A percentile compares a stretch with the other conserved stretches of the same genome.
phyloP scores from a whole-genome alignment of 2,797 vertebrate genomes.

The Sebastes kiyomatsui region DNA sequence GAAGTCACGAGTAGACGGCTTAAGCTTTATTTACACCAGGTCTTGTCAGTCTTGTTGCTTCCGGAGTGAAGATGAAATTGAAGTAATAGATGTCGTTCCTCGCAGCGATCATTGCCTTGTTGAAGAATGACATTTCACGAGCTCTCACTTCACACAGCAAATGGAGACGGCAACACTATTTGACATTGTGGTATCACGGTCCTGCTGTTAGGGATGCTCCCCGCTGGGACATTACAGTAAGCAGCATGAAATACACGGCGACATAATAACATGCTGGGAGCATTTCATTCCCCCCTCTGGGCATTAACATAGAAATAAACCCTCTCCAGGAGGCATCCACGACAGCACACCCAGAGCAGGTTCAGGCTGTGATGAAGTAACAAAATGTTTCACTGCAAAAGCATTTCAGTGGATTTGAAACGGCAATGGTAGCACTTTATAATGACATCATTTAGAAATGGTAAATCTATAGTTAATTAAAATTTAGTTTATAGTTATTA shows the following conservation, averaged over 20 bases:
- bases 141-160: conserved; percentile 21
- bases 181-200: conserved; percentile 20
- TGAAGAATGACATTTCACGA: conserved; percentile 32
- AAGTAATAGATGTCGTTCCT: conserved; percentile 33
- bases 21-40: neutral
- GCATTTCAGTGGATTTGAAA: conserved; percentile 14
- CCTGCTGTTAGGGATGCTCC: conserved; percentile 17
- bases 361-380: conserved; percentile 14
- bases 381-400: conserved; percentile 16
- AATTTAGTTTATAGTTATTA: no score
- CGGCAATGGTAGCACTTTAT: no score
- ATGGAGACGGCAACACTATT: conserved; percentile 16
- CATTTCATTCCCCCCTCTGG: conserved; percentile 38
- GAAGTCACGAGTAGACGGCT: neutral
- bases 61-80: conserved; percentile 10
- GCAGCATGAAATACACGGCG: conserved; percentile 51
- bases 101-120: neutral
- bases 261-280: conserved; percentile 37
- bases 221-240: conserved; percentile 45
- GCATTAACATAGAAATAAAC: conserved; percentile 58
- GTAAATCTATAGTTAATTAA: rapidly evolving
- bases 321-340: conserved; percentile 26
- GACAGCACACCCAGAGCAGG: conserved; percentile 16
- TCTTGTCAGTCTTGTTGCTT: neutral
- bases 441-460: neutral